These are phyloP conservation scores for Homarus gammarus DNA, from an alignment of 2,888 invertebrate genomes.

Conservation along the genomic window DNA sequence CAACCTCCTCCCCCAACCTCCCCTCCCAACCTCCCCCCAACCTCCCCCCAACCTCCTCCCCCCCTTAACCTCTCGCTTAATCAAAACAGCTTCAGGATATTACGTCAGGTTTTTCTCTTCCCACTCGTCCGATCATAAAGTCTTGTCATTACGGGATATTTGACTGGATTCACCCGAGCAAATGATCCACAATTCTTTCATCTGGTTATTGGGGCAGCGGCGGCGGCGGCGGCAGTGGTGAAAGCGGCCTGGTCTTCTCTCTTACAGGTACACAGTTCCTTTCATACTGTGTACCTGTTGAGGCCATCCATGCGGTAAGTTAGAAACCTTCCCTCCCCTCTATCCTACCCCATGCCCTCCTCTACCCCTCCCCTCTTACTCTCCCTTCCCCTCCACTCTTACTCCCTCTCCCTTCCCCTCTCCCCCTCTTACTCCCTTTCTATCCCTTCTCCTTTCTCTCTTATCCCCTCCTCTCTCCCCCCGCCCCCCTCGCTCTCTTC, in stretches of 20 bases:
- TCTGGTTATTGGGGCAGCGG: not conserved
- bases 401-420: not conserved
- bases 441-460: not conserved
- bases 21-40: too few relatives aligned
- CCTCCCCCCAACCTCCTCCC: too few relatives aligned
- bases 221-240: not conserved
- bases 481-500: too few relatives aligned
- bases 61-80: too few relatives aligned
- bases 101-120: not conserved
- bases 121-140: not conserved
- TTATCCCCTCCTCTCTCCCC: not conserved
- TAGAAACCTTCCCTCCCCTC: not conserved
- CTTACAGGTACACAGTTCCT: not conserved
- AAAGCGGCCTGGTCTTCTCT: not conserved
- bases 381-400: not conserved
- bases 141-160: constrained; percentile 4
- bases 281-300: too few relatives aligned
- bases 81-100: constrained; percentile 14
- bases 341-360: too few relatives aligned
- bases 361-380: too few relatives aligned
- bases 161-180: not conserved
- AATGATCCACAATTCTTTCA: not conserved
- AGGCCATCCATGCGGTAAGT: not conserved
- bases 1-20: too few relatives aligned
- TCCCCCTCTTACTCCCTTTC: not conserved